A percentile compares a stretch with the other conserved stretches of the same genome.
Conservation (phyloP, 2,113 vertebrate species). For the Campylorhamphus procurvoides region DNA sequence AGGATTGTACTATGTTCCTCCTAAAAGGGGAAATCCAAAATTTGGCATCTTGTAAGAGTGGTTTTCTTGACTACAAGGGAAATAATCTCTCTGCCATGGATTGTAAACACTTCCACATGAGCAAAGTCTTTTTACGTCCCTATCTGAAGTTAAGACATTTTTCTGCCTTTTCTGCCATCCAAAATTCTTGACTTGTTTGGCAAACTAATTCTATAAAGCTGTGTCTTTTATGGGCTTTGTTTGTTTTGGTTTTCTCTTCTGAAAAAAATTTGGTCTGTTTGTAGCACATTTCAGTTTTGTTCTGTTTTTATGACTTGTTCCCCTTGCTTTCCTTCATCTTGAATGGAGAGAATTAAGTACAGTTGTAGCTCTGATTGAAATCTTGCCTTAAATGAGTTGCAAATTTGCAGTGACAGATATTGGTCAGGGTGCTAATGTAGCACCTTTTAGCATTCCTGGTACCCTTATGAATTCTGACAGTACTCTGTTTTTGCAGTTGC, state of each 20-base stretch:
- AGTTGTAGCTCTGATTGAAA: conserved; percentile 32
- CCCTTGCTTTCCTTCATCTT: background rate
- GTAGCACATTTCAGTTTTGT: background rate
- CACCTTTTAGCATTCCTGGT: background rate
- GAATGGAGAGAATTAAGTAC: conserved; percentile 8
- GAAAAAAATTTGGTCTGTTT: background rate
- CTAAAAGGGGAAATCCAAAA: background rate
- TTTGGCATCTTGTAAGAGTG: background rate
- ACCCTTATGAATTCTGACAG: background rate
- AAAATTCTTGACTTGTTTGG: conserved; percentile 1
- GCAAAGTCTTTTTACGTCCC: background rate
- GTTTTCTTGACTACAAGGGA: conserved; percentile 12
- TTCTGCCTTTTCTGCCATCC: background rate
- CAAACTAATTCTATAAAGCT: background rate
- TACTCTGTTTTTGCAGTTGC: background rate
- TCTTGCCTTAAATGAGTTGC: conserved; percentile 26
- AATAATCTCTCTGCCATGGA: background rate
- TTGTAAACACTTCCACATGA: background rate
- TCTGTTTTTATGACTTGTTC: conserved; percentile 9
- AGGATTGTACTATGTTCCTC: background rate
- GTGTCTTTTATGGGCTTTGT: background rate
- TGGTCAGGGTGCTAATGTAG: background rate
- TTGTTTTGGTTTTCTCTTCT: conserved; percentile 24
- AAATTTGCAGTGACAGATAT: conserved; percentile 34
- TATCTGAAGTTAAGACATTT: conserved; percentile 3